Evolutionary conservation across 2,113 vertebrate species (phyloP).

Genomic region (Rafetus swinhoei): DNA sequence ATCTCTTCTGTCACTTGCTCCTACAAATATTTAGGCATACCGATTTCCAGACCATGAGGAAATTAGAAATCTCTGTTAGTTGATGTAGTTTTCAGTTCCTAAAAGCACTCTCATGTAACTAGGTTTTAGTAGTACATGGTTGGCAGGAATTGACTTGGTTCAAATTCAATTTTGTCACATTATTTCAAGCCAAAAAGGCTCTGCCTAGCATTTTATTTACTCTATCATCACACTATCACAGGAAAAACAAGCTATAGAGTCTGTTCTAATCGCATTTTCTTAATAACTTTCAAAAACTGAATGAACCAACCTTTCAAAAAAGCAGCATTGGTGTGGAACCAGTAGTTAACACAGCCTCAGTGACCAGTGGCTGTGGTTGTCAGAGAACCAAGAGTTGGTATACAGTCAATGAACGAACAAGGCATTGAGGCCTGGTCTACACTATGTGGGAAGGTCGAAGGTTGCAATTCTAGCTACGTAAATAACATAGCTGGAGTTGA

Average conservation of each 20-base stretch:
- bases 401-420: constrained; percentile 2
- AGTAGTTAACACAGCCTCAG: not conserved
- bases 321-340: not conserved
- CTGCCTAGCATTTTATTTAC: not conserved
- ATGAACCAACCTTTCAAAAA: not conserved
- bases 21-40: not conserved
- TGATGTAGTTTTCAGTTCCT: constrained; percentile 44
- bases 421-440: not conserved
- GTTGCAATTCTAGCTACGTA: too few species aligned
- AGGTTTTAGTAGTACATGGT: constrained; percentile 5
- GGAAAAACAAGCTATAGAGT: not conserved
- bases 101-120: not conserved
- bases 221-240: not conserved
- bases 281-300: not conserved
- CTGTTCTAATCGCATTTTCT: not conserved
- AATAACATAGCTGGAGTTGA: too few species aligned
- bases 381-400: not conserved
- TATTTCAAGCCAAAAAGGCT: not conserved
- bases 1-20: not conserved
- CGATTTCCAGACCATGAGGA: constrained; percentile 4
- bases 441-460: too few species aligned
- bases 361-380: not conserved
- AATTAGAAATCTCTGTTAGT: not conserved
- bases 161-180: not conserved
- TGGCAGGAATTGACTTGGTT: constrained; percentile 21